phyloP scores from a whole-genome alignment of 53 echinoderm and acorn worm species.

The Mesocentrotus franciscanus region DNA sequence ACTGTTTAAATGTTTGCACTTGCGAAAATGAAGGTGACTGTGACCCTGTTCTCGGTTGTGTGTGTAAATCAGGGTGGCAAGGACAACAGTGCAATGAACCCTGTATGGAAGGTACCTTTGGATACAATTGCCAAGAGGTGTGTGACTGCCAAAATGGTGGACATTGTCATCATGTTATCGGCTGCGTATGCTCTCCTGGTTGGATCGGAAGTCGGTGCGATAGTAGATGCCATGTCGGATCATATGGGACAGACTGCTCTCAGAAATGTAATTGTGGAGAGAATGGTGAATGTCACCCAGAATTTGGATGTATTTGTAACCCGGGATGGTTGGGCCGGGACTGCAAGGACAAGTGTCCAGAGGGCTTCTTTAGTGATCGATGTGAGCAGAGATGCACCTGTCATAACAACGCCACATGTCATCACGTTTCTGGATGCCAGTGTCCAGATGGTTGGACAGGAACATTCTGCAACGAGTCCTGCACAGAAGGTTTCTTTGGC shows the following conservation, averaged over 20 bases:
- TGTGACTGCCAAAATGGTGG: slow-evolving; percentile 71
- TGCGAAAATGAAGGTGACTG: slow-evolving; percentile 70
- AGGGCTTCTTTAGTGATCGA: slow-evolving; percentile 51
- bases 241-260: slow-evolving; percentile 71
- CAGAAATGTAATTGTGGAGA: slow-evolving; percentile 72
- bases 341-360: slow-evolving; percentile 52
- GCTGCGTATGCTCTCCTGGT: slow-evolving; percentile 59
- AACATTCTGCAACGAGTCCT: slow-evolving; percentile 73
- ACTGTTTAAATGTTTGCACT: slow-evolving; percentile 42
- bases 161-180: slow-evolving; percentile 41
- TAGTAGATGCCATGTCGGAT: slow-evolving; percentile 64
- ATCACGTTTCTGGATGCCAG: slow-evolving; percentile 64
- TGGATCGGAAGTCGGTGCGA: slow-evolving; percentile 68
- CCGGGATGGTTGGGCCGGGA: slow-evolving; percentile 65
- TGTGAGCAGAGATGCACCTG: slow-evolving; percentile 63
- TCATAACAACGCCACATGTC: slow-evolving; percentile 56
- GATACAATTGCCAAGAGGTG: slow-evolving; percentile 57
- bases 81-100: slow-evolving; percentile 37
- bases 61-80: slow-evolving; percentile 61
- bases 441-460: slow-evolving; percentile 79
- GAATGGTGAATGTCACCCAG: slow-evolving; percentile 55
- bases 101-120: slow-evolving; percentile 28
- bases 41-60: slow-evolving; percentile 52
- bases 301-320: slow-evolving; percentile 59
- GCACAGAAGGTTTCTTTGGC: slow-evolving; percentile 76